Conservation (phyloP, 2,888 invertebrate genomes). For the Pecten maximus region DNA sequence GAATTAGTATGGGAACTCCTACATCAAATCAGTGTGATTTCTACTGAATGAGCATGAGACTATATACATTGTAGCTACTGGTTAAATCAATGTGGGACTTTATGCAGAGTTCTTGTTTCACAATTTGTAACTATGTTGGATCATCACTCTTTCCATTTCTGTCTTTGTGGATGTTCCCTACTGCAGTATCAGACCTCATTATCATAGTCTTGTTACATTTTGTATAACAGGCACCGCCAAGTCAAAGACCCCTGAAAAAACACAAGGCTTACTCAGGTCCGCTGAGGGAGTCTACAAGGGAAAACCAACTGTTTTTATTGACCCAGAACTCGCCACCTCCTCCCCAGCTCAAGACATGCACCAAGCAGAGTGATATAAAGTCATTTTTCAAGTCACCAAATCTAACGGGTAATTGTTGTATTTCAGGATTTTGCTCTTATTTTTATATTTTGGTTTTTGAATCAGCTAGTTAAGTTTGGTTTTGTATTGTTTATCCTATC, state of each 20-base stretch:
- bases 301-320: neutral
- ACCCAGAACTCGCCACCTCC: conserved; percentile 40
- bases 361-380: conserved; percentile 41
- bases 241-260: neutral
- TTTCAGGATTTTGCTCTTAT: no score
- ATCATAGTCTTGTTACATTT: neutral
- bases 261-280: neutral
- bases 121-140: no score
- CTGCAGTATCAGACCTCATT: neutral
- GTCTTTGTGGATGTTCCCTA: no score
- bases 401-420: neutral
- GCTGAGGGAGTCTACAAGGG: neutral
- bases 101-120: no score
- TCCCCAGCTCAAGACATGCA: neutral
- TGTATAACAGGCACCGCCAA: neutral
- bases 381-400: conserved; percentile 7
- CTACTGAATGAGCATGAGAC: no score
- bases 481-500: no score
- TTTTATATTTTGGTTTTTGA: no score
- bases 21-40: no score
- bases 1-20: neutral
- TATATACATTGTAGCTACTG: no score
- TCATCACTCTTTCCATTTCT: no score
- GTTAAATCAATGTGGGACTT: no score
- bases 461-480: no score